phyloP scores from a whole-genome alignment of 1,140 invertebrate species.

The Propsilocerus akamusi region DNA sequence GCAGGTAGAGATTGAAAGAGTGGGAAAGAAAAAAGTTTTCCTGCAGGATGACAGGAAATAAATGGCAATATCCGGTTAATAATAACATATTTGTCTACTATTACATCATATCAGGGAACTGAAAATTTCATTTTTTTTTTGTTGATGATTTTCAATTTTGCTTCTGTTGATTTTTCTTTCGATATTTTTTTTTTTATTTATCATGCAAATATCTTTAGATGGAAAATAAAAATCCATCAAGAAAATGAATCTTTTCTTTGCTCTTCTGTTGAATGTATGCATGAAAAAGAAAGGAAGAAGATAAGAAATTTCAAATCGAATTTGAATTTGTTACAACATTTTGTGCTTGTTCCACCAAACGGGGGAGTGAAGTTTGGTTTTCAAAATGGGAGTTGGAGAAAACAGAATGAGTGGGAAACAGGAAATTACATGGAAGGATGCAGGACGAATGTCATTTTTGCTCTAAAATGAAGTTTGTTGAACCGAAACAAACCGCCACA shows the following conservation, averaged over 20 bases:
- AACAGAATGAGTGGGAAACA: neutral
- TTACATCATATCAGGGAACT: neutral
- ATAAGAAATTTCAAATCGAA: neutral
- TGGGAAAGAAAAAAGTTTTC: neutral
- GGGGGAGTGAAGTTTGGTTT: neutral
- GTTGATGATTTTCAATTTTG: neutral
- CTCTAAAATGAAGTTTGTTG: neutral
- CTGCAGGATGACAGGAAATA: neutral
- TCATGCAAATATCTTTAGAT: neutral
- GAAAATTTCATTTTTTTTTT: neutral
- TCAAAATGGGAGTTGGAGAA: neutral
- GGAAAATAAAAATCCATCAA: neutral
- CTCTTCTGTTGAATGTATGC: too few species aligned
- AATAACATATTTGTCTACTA: neutral
- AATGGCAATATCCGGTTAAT: conserved; percentile 1
- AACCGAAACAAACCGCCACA: neutral
- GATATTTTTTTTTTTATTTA: neutral
- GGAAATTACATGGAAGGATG: neutral
- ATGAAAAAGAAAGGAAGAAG: too few species aligned
- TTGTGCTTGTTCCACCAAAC: neutral
- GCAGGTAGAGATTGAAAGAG: neutral
- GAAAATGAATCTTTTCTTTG: neutral
- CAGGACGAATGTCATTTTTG: neutral
- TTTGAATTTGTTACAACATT: neutral
- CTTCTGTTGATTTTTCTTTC: neutral